Percentiles rank a stretch among this genome's conserved stretches.
These are phyloP conservation scores for Temnothorax ravouxi DNA, from an alignment of 2,888 invertebrate species.

Conservation along the genomic window DNA sequence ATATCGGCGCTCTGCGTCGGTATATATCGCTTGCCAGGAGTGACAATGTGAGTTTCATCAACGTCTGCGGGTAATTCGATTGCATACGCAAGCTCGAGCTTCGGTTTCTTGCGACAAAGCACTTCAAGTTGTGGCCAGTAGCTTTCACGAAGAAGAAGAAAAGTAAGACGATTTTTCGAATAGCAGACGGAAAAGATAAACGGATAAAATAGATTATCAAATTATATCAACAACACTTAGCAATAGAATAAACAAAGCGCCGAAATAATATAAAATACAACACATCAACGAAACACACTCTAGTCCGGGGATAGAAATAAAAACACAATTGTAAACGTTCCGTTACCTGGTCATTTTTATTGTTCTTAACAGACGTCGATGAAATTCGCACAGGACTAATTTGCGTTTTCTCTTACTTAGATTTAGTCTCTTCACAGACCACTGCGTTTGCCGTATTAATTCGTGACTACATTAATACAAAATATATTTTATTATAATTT, in stretches of 20 bases:
- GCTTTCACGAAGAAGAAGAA: conserved; percentile 11
- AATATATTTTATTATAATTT: conserved; percentile 82
- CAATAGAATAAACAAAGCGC: background rate
- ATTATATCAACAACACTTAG: conserved; percentile 15
- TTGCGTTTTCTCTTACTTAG: conserved; percentile 64
- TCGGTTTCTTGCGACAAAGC: background rate
- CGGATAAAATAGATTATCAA: background rate
- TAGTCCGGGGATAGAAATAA: conserved; percentile 64
- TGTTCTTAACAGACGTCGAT: conserved; percentile 76
- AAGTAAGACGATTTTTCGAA: background rate
- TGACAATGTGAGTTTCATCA: conserved; percentile 59
- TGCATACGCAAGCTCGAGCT: conserved; percentile 16
- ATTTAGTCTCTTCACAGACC: conserved; percentile 74
- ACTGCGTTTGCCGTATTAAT: conserved; percentile 77
- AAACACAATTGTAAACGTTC: conserved; percentile 69
- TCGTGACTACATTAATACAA: conserved; percentile 82
- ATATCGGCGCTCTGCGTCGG: conserved; percentile 13
- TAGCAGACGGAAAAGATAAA: background rate
- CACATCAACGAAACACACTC: conserved; percentile 23
- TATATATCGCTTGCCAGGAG: conserved; percentile 29
- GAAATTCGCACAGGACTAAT: conserved; percentile 71
- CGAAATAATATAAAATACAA: conserved; percentile 4
- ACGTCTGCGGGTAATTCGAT: conserved; percentile 52
- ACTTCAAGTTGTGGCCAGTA: conserved; percentile 26
- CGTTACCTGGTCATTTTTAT: conserved; percentile 70